Evolutionary conservation across 1,140 invertebrate genomes (phyloP).

Genomic region (Spodoptera litura): DNA sequence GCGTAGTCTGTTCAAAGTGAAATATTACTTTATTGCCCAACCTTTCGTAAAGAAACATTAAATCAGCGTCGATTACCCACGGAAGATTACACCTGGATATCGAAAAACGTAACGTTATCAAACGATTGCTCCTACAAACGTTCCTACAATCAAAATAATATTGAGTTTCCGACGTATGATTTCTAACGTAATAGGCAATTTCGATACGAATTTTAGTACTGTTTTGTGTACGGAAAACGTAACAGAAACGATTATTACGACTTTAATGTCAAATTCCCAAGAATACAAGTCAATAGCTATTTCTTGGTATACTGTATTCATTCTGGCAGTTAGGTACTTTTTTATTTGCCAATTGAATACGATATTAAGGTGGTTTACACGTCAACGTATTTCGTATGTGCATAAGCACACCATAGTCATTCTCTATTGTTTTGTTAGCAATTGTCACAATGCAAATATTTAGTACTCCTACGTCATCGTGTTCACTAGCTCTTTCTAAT

Average conservation of each 20-base stretch:
- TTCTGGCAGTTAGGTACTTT: no score
- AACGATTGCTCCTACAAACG: conserved; percentile 14
- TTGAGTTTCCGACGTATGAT: conserved; percentile 28
- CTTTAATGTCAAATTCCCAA: not conserved
- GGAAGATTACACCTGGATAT: conserved; percentile 31
- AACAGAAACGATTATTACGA: not conserved
- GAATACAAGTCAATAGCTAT: not conserved
- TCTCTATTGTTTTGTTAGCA: no score
- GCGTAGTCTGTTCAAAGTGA: conserved; percentile 6
- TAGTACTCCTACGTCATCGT: no score
- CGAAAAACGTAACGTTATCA: conserved; percentile 30
- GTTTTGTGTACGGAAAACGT: not conserved
- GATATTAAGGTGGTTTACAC: no score
- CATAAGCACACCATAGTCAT: no score
- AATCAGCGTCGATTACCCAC: conserved; percentile 23
- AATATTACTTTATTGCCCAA: conserved; percentile 23
- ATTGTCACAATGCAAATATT: no score
- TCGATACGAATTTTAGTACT: conserved; percentile 4
- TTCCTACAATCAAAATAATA: conserved; percentile 21
- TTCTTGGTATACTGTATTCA: not conserved
- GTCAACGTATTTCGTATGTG: no score
- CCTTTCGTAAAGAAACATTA: conserved; percentile 17
- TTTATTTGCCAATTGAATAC: no score
- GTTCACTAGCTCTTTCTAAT: no score
- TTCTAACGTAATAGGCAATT: conserved; percentile 26